Evolutionary conservation across 2,113 vertebrate genomes (phyloP).

Genomic region (Catharus bicknelli): DNA sequence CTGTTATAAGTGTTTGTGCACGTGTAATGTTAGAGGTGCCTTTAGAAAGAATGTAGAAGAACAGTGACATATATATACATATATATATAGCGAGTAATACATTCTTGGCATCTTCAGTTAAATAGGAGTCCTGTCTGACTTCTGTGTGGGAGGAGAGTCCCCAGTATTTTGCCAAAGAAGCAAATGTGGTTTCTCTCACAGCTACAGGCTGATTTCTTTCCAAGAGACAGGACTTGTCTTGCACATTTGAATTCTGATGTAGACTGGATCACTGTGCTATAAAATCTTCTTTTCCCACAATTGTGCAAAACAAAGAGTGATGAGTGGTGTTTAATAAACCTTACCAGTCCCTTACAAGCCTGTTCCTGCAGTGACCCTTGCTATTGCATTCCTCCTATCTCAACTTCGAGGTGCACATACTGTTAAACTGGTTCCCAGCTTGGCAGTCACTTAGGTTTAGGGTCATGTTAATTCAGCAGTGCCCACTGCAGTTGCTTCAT

Average conservation of each 20-base stretch:
- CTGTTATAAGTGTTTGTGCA: background rate
- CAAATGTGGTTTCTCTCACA: conserved; percentile 44
- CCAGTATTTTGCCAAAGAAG: background rate
- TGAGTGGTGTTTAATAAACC: conserved; percentile 54
- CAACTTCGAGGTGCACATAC: background rate
- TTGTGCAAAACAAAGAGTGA: conserved; percentile 31
- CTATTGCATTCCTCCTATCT: conserved; percentile 40
- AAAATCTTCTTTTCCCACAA: conserved; percentile 56
- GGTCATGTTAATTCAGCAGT: background rate
- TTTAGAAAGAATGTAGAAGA: background rate
- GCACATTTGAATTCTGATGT: conserved; percentile 26
- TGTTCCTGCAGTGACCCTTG: conserved; percentile 57
- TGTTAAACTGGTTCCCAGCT: conserved; percentile 48
- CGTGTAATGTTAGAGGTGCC: background rate
- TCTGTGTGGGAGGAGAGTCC: conserved; percentile 10
- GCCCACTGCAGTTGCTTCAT: background rate
- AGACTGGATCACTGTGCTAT: conserved; percentile 38
- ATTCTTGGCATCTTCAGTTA: conserved; percentile 1
- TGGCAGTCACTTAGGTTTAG: background rate
- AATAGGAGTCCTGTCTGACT: conserved; percentile 5
- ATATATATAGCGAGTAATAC: background rate
- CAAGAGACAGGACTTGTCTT: conserved; percentile 53
- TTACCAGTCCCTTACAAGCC: conserved; percentile 45
- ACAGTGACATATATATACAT: accelerated
- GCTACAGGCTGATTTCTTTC: conserved; percentile 40